Conservation (phyloP, 2,113 vertebrate genomes). For the Chlorodrepanis virens region DNA sequence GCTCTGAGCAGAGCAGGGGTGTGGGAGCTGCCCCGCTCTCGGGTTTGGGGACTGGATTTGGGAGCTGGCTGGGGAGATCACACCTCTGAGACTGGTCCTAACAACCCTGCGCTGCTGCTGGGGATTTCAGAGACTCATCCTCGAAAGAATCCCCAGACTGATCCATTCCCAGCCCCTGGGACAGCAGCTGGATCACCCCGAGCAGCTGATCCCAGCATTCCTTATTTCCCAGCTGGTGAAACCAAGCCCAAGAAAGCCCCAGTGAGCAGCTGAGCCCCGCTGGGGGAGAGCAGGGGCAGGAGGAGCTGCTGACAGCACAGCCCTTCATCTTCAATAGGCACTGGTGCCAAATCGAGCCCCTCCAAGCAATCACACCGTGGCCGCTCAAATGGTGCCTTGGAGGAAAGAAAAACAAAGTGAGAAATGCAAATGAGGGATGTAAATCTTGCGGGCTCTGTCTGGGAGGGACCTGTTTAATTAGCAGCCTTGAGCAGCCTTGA, state of each 20-base stretch:
- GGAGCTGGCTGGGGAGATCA: background rate
- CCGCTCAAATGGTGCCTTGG: background rate
- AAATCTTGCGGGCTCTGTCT: background rate
- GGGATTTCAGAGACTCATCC: background rate
- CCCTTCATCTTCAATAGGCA: background rate
- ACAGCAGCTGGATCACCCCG: background rate
- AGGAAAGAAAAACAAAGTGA: background rate
- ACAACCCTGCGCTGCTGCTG: background rate
- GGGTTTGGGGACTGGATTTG: background rate
- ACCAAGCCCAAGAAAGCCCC: background rate
- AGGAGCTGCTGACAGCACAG: background rate
- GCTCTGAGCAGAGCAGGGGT: background rate
- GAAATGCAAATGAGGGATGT: conserved; percentile 14
- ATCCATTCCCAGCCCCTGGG: background rate
- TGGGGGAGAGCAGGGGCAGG: background rate
- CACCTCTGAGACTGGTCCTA: background rate
- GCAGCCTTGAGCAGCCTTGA: conserved; percentile 31
- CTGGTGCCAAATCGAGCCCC: background rate
- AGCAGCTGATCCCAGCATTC: background rate
- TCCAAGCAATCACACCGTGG: background rate
- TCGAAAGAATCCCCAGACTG: background rate
- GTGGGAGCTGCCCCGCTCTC: background rate
- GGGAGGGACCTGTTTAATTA: conserved; percentile 45
- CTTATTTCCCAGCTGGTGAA: background rate
- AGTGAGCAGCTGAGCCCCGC: background rate